Conservation (phyloP, 2,113 vertebrate genomes). For the Argyrosomus japonicus region DNA sequence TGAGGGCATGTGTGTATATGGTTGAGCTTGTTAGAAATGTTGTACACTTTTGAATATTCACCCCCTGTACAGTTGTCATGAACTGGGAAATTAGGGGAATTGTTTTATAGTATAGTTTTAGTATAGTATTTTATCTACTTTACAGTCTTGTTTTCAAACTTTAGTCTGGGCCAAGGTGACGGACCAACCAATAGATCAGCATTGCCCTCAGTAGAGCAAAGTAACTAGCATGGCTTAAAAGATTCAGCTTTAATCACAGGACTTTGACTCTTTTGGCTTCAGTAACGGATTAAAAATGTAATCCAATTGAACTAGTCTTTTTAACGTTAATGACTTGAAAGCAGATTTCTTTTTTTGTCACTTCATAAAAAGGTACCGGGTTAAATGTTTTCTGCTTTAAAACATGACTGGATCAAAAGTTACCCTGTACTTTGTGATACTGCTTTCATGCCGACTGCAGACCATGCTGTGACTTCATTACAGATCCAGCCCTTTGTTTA, state of each 20-base stretch:
- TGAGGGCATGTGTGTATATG: too few species aligned
- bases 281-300: not conserved
- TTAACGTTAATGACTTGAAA: not conserved
- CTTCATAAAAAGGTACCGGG: not conserved
- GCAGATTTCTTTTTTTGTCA: slow-evolving; percentile 18
- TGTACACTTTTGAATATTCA: not conserved
- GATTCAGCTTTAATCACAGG: not conserved
- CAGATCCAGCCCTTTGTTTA: slow-evolving; percentile 39
- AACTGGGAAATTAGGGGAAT: too few species aligned
- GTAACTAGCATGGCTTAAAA: not conserved
- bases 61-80: too few species aligned
- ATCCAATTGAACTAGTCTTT: not conserved
- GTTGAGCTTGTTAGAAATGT: too few species aligned
- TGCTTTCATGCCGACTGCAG: slow-evolving; percentile 39
- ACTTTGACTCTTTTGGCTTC: slow-evolving; percentile 10
- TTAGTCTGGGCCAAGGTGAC: not conserved
- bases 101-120: too few species aligned
- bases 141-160: not conserved
- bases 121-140: too few species aligned
- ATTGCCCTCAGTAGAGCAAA: fast-evolving
- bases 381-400: slow-evolving; percentile 42
- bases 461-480: slow-evolving; percentile 68
- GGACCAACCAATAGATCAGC: too few species aligned
- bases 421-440: not conserved
- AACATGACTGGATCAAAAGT: slow-evolving; percentile 48